phyloP scores from a whole-genome alignment of 1,140 invertebrate species.

The Zophobas atratus region DNA sequence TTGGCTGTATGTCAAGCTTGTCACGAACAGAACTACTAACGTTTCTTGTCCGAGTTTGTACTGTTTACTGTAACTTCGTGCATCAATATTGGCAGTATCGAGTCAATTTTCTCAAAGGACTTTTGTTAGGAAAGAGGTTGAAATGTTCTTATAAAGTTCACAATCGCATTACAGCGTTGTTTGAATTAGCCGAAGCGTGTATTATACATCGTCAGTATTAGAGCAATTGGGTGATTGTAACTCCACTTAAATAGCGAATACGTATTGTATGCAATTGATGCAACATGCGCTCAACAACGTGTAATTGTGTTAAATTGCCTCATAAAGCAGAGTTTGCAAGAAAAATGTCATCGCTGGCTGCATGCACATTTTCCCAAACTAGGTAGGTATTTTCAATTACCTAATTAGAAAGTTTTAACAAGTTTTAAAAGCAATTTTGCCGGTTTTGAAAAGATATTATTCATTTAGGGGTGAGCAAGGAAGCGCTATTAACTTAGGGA shows the following conservation, averaged over 20 bases:
- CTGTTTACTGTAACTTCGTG: slow-evolving; percentile 45
- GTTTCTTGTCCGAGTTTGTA: slow-evolving; percentile 45
- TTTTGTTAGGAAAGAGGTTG: background rate
- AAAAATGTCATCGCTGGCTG: slow-evolving; percentile 29
- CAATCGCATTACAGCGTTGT: background rate
- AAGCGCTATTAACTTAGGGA: slow-evolving; percentile 38
- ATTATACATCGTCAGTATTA: slow-evolving; percentile 7
- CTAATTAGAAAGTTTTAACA: slow-evolving; percentile 51
- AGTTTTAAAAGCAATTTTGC: slow-evolving; percentile 54
- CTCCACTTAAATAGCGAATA: background rate
- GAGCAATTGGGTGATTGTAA: background rate
- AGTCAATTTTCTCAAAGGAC: slow-evolving; percentile 43
- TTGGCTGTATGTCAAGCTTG: slow-evolving; percentile 51
- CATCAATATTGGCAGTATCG: slow-evolving; percentile 46
- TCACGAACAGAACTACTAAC: slow-evolving; percentile 49
- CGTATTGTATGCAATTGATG: background rate
- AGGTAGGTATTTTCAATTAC: slow-evolving; percentile 49
- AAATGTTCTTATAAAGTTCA: background rate
- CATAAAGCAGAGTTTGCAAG: slow-evolving; percentile 8
- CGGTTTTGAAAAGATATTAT: slow-evolving; percentile 54
- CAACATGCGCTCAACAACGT: background rate
- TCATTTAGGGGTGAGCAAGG: slow-evolving; percentile 45
- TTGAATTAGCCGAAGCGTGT: background rate
- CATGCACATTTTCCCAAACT: slow-evolving; percentile 28
- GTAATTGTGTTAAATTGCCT: slow-evolving; percentile 27